Evolutionary conservation across 53 echinoderm and acorn worm genomes (phyloP), one percentile per base, ranked within the genome.

Genomic region (Hippasteria phrygiana): DNA sequence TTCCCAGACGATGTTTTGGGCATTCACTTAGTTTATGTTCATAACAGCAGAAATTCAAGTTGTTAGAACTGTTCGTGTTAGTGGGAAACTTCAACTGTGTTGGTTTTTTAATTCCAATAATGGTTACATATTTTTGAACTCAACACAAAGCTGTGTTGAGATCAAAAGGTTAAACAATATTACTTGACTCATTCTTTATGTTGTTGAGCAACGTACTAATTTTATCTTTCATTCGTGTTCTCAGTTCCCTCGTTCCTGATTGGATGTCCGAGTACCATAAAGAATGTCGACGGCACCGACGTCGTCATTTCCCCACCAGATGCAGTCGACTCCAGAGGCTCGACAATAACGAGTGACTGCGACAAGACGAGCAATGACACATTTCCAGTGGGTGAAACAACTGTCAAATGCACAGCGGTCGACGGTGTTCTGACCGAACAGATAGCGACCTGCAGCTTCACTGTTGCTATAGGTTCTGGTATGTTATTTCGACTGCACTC

Each of bases 341-440:
- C 42, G 4, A 26, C 12, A 73, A 42, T 73, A 4, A 17, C 73
- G 1, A 43, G 41, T 20, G 2, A 16, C 14, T 73, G 73, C 16
- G 73, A 73, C n/a, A 73, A 40, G 43, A 14, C 40, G 5, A 73
- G 41, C 43, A 73, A 73, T 5, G 73, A 73, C 41, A 41, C 43
- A 41, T 73, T 73, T 40, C 14, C 18, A 24, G n/a, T 0, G 0
- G 73, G 73, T 4, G 41, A 73, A 42, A 43, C 40, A 18, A 26
- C 32, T 9, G 73, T 73, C 0, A 4, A 3, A 6, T 73, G 73
- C n/a, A 20, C 43, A 4, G 73, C 73, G 4, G 42, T n/a, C 0
- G 73, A 73, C 43, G 35, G 24, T 40, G 40, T 73, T 16, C 18
- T 34, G 40, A 73, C 43, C 43, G 42, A 1, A 2, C 73, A 73